These are phyloP conservation scores for Rhynchonycteris naso DNA, from an alignment of 2,797 vertebrate species.

Conservation along the genomic window DNA sequence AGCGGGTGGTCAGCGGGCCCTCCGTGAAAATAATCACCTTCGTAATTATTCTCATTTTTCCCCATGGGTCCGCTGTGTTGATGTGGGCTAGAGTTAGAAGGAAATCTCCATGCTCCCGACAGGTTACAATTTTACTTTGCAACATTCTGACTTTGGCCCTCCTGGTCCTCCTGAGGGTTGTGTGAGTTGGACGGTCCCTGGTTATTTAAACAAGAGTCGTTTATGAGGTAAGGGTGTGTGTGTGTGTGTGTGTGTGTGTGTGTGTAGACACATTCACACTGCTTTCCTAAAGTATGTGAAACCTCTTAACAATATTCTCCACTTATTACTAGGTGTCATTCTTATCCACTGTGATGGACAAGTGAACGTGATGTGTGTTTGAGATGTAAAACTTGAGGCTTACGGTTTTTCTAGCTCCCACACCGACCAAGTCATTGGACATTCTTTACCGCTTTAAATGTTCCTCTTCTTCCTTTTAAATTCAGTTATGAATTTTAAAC, in stretches of 20 bases:
- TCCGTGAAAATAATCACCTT: constrained; percentile 23
- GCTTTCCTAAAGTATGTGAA: constrained; percentile 48
- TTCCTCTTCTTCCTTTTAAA: constrained; percentile 48
- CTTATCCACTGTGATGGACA: constrained; percentile 9
- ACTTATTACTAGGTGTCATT: constrained; percentile 29
- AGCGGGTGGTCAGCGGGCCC: neutral
- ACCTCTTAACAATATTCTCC: neutral
- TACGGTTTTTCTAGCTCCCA: constrained; percentile 36
- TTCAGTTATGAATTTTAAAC: constrained; percentile 59
- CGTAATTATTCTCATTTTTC: constrained; percentile 18
- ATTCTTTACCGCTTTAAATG: constrained; percentile 62
- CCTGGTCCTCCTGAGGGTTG: neutral
- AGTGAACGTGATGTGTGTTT: constrained; percentile 47
- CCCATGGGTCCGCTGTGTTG: neutral
- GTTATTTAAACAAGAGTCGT: constrained; percentile 4
- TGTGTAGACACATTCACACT: neutral
- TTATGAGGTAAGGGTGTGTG: neutral
- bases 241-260: neutral
- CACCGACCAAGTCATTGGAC: neutral
- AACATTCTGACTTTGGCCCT: neutral
- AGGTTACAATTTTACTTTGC: constrained; percentile 6
- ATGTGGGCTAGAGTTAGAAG: constrained; percentile 18
- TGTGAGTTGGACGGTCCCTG: constrained; percentile 6
- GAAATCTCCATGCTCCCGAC: neutral
- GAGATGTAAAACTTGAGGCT: constrained; percentile 43